phyloP scores from a whole-genome alignment of 1,140 invertebrate species.

The Batillaria attramentaria region DNA sequence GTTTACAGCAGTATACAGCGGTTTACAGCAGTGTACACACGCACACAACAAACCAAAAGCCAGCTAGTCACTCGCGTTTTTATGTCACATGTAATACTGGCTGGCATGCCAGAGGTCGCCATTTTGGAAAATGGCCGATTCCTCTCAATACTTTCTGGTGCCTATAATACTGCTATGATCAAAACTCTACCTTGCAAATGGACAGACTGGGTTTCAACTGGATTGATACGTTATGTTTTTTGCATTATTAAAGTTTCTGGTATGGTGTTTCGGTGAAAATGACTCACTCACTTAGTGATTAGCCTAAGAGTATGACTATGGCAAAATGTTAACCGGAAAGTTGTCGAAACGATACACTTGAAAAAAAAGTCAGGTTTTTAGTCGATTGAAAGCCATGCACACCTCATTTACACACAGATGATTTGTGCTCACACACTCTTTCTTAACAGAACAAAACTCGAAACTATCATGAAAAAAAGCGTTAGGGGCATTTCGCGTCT shows the following conservation, averaged over 20 bases:
- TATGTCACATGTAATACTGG: constrained; percentile 26
- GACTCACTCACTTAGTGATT: not conserved
- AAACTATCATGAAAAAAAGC: too few relatives aligned
- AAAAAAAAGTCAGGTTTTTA: too few relatives aligned
- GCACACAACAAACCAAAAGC: constrained; percentile 5
- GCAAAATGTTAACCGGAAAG: not conserved
- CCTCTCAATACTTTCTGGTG: constrained; percentile 30
- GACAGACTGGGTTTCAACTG: not conserved
- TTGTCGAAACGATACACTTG: not conserved
- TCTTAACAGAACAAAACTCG: too few relatives aligned
- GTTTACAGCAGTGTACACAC: not conserved
- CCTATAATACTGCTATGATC: constrained; percentile 15
- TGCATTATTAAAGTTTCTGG: not conserved
- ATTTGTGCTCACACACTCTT: too few relatives aligned
- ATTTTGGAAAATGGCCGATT: too few relatives aligned
- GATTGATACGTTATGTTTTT: not conserved
- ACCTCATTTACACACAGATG: too few relatives aligned
- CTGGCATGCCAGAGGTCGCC: constrained; percentile 30
- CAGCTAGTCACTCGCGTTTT: not conserved
- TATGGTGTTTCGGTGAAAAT: not conserved
- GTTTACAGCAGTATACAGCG: not conserved
- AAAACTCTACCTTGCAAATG: not conserved
- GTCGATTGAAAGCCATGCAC: too few relatives aligned
- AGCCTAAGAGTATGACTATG: not conserved
- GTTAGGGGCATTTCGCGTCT: too few relatives aligned